Evolutionary conservation across 2,888 invertebrate species (phyloP), one percentile per base, ranked within the genome.

Genomic region (Steinernema scapterisci): DNA sequence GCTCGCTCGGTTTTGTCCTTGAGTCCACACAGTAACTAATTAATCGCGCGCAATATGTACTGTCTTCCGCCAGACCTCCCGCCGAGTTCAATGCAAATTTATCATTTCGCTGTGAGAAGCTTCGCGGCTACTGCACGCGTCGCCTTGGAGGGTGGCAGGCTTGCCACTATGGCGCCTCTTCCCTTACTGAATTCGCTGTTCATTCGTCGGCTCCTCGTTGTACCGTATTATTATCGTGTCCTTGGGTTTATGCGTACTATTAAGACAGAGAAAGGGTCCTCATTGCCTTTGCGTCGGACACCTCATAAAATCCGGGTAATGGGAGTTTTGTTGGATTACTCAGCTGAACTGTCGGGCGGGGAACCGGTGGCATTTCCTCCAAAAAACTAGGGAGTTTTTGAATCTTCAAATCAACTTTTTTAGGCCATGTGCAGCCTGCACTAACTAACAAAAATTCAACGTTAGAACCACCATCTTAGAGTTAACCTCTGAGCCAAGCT

Each of bases 41-140:
- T 63, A 63, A 63, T 63, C 38, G 63, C 13, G 38, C 63, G 63
- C 63, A 63, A 63, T 63, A 63, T 63, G 63, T 63, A 63, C 63
- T 38, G 63, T 31, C 31, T 63, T 63, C 31, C 63, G 25, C 11
- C n/a, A 31, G 63, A 63, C 63, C 63, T 63, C 63, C 63, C 63
- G 31, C 63, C 16, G 63, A 63, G 63, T 63, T 63, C 31, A 27
- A 63, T 63, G 63, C 63, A 31, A 63, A 63, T 63, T 63, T 63
- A 63, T 63, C 63, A 63, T 31, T 16, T 44, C 63, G 31, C 63
- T 27, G 31, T 63, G 63, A 63, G 63, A 63, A 63, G 63, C 63
- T 13, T 25, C 63, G 63, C 63, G 63, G 63, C 63, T 63, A 63
- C 63, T 63, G 63, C 23, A 23, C 23, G 11, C 16, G 31, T 16